phyloP scores from a whole-genome alignment of 2,888 invertebrate species.

The Agrilus cyanescens region DNA sequence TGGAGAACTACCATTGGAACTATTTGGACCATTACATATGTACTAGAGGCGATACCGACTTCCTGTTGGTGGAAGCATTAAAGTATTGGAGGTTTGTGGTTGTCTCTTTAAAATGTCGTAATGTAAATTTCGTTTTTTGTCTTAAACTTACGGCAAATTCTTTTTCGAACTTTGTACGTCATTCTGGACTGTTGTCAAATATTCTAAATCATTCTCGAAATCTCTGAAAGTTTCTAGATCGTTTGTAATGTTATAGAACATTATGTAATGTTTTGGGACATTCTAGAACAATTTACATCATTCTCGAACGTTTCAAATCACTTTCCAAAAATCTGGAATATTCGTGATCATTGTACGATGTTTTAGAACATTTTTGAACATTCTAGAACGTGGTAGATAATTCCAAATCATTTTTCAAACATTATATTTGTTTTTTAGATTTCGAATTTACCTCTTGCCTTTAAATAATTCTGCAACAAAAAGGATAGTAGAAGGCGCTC shows the following conservation, averaged over 20 bases:
- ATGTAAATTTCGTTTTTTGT: not conserved
- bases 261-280: too few species aligned
- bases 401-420: too few species aligned
- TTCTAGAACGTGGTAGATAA: too few species aligned
- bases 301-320: too few species aligned
- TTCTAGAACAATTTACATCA: too few species aligned
- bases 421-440: slow-evolving; percentile 39
- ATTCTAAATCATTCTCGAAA: too few species aligned
- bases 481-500: slow-evolving; percentile 61
- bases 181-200: too few species aligned
- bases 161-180: not conserved
- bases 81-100: slow-evolving; percentile 34
- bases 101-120: not conserved
- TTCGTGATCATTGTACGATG: too few species aligned
- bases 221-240: too few species aligned
- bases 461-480: slow-evolving; percentile 67
- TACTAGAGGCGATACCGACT: slow-evolving; percentile 86
- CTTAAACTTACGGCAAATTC: not conserved
- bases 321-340: too few species aligned
- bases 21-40: slow-evolving; percentile 95
- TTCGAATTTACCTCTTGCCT: slow-evolving; percentile 80
- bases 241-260: too few species aligned
- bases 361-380: too few species aligned
- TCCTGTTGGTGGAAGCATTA: slow-evolving; percentile 71
- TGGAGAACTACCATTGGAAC: slow-evolving; percentile 97